Evolutionary conservation across 2,888 invertebrate species (phyloP).

Genomic region (Drosophila hamatofila): DNA sequence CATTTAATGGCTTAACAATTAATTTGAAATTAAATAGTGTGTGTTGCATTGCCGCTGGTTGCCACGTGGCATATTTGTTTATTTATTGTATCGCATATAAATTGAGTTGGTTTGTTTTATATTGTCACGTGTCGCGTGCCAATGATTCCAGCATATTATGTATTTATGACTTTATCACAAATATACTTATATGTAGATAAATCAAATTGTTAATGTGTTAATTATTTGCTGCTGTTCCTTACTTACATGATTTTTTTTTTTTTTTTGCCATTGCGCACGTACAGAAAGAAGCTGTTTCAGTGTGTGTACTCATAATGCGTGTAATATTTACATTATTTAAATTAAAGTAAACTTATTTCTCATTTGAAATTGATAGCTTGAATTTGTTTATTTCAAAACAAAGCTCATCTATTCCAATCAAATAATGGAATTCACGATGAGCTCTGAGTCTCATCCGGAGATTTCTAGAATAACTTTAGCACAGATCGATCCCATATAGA

Average conservation of each 20-base stretch:
- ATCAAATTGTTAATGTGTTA: slow-evolving; percentile 73
- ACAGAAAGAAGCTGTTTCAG: not conserved
- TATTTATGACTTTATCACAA: slow-evolving; percentile 63
- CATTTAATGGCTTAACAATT: slow-evolving; percentile 74
- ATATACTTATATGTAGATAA: slow-evolving; percentile 54
- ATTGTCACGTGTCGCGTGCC: slow-evolving; percentile 69
- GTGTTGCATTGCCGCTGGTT: slow-evolving; percentile 27
- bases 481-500: no score
- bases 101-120: slow-evolving; percentile 51
- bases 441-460: no score
- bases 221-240: slow-evolving; percentile 55
- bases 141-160: slow-evolving; percentile 59
- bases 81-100: slow-evolving; percentile 68
- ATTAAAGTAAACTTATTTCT: not conserved
- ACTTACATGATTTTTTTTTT: slow-evolving; percentile 49
- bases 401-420: no score
- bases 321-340: not conserved
- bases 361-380: no score
- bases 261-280: slow-evolving; percentile 31
- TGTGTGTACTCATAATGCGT: no score
- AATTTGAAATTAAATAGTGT: slow-evolving; percentile 69
- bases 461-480: no score
- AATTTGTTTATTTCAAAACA: no score
- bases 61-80: slow-evolving; percentile 45
- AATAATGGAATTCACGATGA: no score